A percentile compares a stretch with the other conserved stretches of the same genome.
These are phyloP conservation scores for Notothenia rossii DNA, from an alignment of 2,113 vertebrate species.

Conservation along the genomic window DNA sequence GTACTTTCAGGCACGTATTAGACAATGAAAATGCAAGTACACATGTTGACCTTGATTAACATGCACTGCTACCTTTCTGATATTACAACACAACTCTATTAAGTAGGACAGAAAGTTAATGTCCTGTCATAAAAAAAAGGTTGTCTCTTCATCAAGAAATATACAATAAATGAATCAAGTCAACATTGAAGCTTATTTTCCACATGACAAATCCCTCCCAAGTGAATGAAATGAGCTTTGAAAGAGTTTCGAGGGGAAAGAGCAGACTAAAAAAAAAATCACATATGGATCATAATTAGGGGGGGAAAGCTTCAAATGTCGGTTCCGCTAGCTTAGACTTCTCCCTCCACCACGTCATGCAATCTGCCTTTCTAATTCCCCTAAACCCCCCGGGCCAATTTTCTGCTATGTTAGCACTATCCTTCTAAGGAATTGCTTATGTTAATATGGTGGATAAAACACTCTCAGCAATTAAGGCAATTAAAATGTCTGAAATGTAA, in stretches of 20 bases:
- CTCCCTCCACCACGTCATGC: slow-evolving; percentile 84
- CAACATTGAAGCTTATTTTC: slow-evolving; percentile 66
- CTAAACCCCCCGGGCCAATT: slow-evolving; percentile 91
- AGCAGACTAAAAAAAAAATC: slow-evolving; percentile 47
- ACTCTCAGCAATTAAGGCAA: slow-evolving; percentile 91
- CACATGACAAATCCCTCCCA: slow-evolving; percentile 58
- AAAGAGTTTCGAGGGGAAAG: slow-evolving; percentile 51
- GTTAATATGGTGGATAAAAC: slow-evolving; percentile 89
- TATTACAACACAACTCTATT: slow-evolving; percentile 3
- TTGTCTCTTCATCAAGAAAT: slow-evolving; percentile 47
- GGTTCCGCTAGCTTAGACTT: slow-evolving; percentile 89
- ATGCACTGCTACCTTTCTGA: background rate
- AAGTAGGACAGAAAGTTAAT: slow-evolving; percentile 7
- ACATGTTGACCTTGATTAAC: slow-evolving; percentile 7
- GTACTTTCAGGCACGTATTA: background rate
- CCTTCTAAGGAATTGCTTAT: slow-evolving; percentile 89
- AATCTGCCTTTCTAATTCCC: slow-evolving; percentile 89
- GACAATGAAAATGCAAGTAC: background rate
- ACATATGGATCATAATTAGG: slow-evolving; percentile 81
- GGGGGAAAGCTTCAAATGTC: slow-evolving; percentile 81
- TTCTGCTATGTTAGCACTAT: slow-evolving; percentile 91
- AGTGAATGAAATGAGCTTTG: slow-evolving; percentile 58
- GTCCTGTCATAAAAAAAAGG: slow-evolving; percentile 18
- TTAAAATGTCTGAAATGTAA: slow-evolving; percentile 90
- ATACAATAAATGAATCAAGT: slow-evolving; percentile 28